Evolutionary conservation across 1,140 invertebrate genomes (phyloP).

Genomic region (Antheraea mylitta): DNA sequence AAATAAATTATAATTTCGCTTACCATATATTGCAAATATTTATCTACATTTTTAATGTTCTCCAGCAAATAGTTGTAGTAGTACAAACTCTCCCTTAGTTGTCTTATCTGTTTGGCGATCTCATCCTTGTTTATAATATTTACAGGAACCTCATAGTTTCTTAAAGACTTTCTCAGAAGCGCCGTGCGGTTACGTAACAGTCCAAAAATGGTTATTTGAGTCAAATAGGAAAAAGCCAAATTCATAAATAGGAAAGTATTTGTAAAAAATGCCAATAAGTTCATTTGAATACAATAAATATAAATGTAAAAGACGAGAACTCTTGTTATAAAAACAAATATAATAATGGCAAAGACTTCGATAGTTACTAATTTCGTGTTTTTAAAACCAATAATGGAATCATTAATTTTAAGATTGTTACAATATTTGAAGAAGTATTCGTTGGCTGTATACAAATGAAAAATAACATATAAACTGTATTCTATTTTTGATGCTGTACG

Average conservation of each 20-base stretch:
- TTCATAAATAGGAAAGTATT: too few relatives aligned
- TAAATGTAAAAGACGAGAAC: not conserved
- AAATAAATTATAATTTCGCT: not conserved
- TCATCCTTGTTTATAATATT: constrained; percentile 5
- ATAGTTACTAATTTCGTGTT: not conserved
- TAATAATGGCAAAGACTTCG: not conserved
- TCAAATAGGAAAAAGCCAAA: not conserved
- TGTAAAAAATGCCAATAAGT: too few relatives aligned
- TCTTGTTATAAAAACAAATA: not conserved
- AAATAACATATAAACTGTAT: not conserved
- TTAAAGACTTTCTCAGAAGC: not conserved
- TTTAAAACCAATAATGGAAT: not conserved
- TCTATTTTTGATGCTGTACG: not conserved
- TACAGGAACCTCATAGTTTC: not conserved
- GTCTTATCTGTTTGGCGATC: not conserved
- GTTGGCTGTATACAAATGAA: not conserved
- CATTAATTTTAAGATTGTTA: constrained; percentile 3
- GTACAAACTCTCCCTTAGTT: not conserved
- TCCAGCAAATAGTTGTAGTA: constrained; percentile 13
- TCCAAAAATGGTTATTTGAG: not conserved
- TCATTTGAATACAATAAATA: not conserved
- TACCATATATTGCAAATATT: constrained; percentile 5
- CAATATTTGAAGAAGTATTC: constrained; percentile 7
- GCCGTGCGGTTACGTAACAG: not conserved
- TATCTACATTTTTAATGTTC: not conserved